Percentiles rank a stretch among this genome's conserved stretches.
These are phyloP conservation scores for Drosophila infuscata DNA, from an alignment of 2,888 invertebrate species.

Conservation along the genomic window DNA sequence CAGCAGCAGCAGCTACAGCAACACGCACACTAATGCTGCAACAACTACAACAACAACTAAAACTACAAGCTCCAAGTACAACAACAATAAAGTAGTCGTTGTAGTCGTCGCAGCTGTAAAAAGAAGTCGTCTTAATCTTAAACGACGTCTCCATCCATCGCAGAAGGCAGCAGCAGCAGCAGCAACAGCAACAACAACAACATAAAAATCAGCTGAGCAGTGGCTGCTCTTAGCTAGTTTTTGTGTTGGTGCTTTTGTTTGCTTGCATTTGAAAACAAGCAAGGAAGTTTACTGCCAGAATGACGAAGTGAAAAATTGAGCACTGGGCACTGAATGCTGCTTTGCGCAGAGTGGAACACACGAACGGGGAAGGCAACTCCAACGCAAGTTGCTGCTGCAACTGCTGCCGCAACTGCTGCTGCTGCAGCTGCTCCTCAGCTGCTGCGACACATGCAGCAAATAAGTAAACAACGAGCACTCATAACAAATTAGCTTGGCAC, in stretches of 20 bases:
- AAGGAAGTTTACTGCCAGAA: conserved; percentile 69
- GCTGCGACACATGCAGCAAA: conserved; percentile 67
- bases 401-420: conserved; percentile 38
- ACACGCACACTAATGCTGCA: conserved; percentile 49
- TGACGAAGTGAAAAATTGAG: conserved; percentile 62
- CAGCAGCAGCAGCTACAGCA: conserved; percentile 33
- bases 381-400: conserved; percentile 54
- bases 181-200: conserved; percentile 18
- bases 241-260: conserved; percentile 58
- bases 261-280: conserved; percentile 74
- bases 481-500: conserved; percentile 73
- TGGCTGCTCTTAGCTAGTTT: conserved; percentile 75
- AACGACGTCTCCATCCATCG: conserved; percentile 82
- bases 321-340: conserved; percentile 20
- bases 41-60: conserved; percentile 34
- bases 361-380: conserved; percentile 41
- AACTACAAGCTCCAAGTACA: conserved; percentile 50
- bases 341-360: conserved; percentile 2
- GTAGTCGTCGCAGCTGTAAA: conserved; percentile 69
- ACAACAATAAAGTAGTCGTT: conserved; percentile 32
- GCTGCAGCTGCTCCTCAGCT: conserved; percentile 41
- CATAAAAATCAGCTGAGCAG: conserved; percentile 59
- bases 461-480: conserved; percentile 57
- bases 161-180: conserved; percentile 55
- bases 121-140: conserved; percentile 82